These are phyloP conservation scores for Zoanthus sansibaricus DNA, from an alignment of 92 coral and sea anemone species.

Conservation along the genomic window DNA sequence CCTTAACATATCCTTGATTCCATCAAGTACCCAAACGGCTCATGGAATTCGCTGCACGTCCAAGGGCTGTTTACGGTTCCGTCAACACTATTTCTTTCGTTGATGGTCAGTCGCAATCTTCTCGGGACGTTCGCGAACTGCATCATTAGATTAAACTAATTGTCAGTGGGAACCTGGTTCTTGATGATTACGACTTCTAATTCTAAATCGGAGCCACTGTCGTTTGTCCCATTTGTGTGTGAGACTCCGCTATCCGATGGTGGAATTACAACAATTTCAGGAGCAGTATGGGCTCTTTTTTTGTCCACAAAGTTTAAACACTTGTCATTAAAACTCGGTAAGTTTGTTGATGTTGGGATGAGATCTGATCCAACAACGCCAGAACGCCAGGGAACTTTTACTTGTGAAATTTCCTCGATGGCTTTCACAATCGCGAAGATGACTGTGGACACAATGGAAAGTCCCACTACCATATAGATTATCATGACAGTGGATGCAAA, in stretches of 20 bases:
- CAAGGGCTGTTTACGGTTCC: too few relatives aligned
- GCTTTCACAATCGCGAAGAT: constrained; percentile 78
- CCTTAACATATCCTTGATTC: too few relatives aligned
- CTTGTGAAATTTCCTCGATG: constrained; percentile 78
- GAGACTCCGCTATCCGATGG: background rate
- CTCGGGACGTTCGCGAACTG: background rate
- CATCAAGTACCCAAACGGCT: too few relatives aligned
- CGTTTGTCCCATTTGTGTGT: background rate
- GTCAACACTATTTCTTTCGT: too few relatives aligned
- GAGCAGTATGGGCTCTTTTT: background rate
- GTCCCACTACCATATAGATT: constrained; percentile 71
- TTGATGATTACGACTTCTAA: constrained; percentile 22
- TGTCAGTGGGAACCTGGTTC: background rate
- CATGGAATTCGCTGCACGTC: too few relatives aligned
- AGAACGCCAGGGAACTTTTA: constrained; percentile 51
- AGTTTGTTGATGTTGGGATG: background rate
- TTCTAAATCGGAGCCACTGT: background rate
- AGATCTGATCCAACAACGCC: constrained; percentile 21
- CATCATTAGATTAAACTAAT: background rate
- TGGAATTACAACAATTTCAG: constrained; percentile 9
- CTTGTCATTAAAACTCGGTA: background rate
- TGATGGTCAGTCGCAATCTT: background rate
- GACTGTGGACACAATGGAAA: constrained; percentile 80
- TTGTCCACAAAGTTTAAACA: background rate
- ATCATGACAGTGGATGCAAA: constrained; percentile 78